A percentile compares a stretch with the other conserved stretches of the same genome.
These are phyloP conservation scores for Melinaea menophilus DNA, from an alignment of 2,888 invertebrate species.

Conservation along the genomic window DNA sequence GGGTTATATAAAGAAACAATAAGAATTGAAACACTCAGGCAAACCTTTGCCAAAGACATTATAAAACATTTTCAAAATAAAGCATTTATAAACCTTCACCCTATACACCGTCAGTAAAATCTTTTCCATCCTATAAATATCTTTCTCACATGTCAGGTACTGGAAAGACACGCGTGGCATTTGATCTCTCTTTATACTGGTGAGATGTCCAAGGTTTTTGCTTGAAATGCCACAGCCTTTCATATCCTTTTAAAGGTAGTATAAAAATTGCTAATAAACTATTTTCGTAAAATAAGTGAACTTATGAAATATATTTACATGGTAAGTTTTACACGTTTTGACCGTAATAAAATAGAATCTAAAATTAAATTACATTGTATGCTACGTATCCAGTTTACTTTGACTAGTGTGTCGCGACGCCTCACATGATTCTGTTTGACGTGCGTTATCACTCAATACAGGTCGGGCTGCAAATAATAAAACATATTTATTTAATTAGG, in stretches of 20 bases:
- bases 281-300: background rate
- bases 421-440: slow-evolving; percentile 45
- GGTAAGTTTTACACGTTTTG: background rate
- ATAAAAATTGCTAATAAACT: slow-evolving; percentile 1
- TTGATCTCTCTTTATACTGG: slow-evolving; percentile 1
- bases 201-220: background rate
- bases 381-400: slow-evolving; percentile 65
- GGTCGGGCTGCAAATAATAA: slow-evolving; percentile 54
- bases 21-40: no score
- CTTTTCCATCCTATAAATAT: background rate
- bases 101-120: no score
- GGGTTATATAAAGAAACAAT: no score
- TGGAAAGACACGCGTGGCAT: background rate
- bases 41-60: no score
- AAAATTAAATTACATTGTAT: background rate
- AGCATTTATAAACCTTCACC: no score
- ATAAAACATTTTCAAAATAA: no score
- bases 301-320: slow-evolving; percentile 20
- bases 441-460: slow-evolving; percentile 58
- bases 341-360: background rate
- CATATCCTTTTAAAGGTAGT: background rate
- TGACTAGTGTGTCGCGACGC: slow-evolving; percentile 69
- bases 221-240: background rate
- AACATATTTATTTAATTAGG: background rate
- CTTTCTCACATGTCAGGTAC: background rate